Evolutionary conservation across 2,113 vertebrate genomes (phyloP).

Genomic region (Cariama cristata): DNA sequence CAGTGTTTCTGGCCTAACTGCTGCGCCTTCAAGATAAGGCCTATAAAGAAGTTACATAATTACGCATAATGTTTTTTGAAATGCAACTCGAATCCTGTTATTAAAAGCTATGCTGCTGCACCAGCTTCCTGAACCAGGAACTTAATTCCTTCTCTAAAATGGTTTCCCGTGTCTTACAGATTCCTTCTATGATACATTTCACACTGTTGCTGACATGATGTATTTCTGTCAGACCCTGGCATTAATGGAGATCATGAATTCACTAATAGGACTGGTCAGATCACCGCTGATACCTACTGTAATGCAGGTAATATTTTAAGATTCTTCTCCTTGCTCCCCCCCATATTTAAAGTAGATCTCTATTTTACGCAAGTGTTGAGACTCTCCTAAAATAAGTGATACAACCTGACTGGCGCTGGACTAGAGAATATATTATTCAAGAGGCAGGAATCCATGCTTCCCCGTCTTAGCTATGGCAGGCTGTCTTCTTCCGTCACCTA

Average conservation of each 20-base stretch:
- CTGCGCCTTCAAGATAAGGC: not conserved
- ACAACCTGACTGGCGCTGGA: not conserved
- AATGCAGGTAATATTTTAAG: slow-evolving; percentile 81
- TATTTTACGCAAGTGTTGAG: not conserved
- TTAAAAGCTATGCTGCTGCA: not conserved
- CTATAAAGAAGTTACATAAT: not conserved
- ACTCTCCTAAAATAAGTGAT: not conserved
- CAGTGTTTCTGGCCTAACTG: not conserved
- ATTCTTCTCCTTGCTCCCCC: not conserved
- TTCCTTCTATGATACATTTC: slow-evolving; percentile 93
- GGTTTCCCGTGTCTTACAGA: slow-evolving; percentile 74
- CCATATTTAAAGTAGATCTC: not conserved
- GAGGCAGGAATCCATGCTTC: not conserved
- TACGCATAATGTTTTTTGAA: not conserved
- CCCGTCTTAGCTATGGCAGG: not conserved
- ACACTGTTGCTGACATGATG: slow-evolving; percentile 90
- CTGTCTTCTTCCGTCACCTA: not conserved
- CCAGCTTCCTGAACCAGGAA: not conserved
- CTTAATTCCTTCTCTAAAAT: not conserved
- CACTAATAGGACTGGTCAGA: slow-evolving; percentile 85
- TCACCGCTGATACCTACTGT: slow-evolving; percentile 84
- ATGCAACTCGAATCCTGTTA: not conserved
- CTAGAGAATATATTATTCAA: not conserved
- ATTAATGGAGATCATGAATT: slow-evolving; percentile 88
- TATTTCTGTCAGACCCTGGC: slow-evolving; percentile 95